A percentile compares a stretch with the other conserved stretches of the same genome.
These are phyloP conservation scores for Drosophila engyochracea DNA, from an alignment of 2,888 invertebrate genomes.

Conservation along the genomic window DNA sequence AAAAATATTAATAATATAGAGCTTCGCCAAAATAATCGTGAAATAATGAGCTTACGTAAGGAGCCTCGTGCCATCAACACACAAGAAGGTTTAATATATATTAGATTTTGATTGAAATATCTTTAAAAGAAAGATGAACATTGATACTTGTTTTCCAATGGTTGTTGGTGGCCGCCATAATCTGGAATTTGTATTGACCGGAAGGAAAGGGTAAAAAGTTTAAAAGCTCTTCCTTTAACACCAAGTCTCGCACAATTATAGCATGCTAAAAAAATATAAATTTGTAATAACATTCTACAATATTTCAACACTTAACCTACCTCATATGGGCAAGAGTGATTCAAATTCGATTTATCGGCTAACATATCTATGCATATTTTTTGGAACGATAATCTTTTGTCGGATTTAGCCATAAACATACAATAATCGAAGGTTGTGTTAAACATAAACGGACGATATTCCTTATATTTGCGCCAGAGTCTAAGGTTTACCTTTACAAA, in stretches of 20 bases:
- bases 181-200: constrained; percentile 19
- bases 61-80: background rate
- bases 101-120: background rate
- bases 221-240: constrained; percentile 6
- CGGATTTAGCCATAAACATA: background rate
- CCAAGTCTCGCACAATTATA: constrained; percentile 11
- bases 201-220: constrained; percentile 8
- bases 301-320: background rate
- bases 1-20: background rate
- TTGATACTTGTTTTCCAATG: background rate
- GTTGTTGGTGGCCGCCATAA: constrained; percentile 2
- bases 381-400: background rate
- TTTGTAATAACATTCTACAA: background rate
- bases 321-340: constrained; percentile 38
- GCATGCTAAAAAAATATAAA: constrained; percentile 10
- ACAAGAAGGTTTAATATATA: background rate
- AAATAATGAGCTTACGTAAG: background rate
- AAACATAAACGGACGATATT: constrained; percentile 30
- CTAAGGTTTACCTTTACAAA: constrained; percentile 17
- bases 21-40: background rate
- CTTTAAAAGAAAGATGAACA: rapidly evolving
- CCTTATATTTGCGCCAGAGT: constrained; percentile 23
- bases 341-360: constrained; percentile 5
- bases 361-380: background rate
- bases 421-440: constrained; percentile 36